Base-by-base conservation (phyloP, 2,888 invertebrate genomes). In the Polydrusus tereticollis region DNA sequence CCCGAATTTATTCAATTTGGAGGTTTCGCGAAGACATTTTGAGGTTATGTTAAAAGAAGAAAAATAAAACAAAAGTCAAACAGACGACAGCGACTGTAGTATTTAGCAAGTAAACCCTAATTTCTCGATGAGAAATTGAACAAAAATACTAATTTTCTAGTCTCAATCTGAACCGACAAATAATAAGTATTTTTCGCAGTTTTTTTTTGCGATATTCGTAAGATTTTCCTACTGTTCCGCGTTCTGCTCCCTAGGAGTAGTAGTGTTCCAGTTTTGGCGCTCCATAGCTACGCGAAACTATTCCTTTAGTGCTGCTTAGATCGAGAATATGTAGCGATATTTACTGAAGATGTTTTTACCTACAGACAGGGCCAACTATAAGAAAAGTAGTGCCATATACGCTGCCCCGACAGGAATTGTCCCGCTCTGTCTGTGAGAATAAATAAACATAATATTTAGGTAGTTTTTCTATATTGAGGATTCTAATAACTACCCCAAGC, bases 81-180 rank as follows among this genome's bases (percentile, higher is more conserved):
- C 79, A 16, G 89, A 89, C 58, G 89, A 90, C 80, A 89, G 89
- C 79, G 90, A 90, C 82, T 90, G 90, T 83, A 90, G 90, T 83
- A 90, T 90, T 85, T 90, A 85, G 83, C 81, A 65, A 60, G 63
- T 26, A 21, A 65, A n/a, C 8, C 62, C 7, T 10, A 59, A 41
- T 43, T 10, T 45, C 47, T 62, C 26, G 16, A 45, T 16, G 18
- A 29, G 12, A 16, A 33, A 12, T 57, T 18, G 3, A 57, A 21
- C 47, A 47, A 55, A 64, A 63, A 63, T 50, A 23, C 14, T 45
- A 62, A 26, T 62, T 62, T 47, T 62, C 43, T 62, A 45, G 62
- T 62, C 43, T 62, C 45, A 62, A 62, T 62, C 23, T 62, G 14
- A 62, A 62, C n/a, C n/a, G 45, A 62, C 45, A 33, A 45, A 62